Evolutionary conservation across 2,113 vertebrate species (phyloP).

Genomic region (Amphiprion ocellaris): DNA sequence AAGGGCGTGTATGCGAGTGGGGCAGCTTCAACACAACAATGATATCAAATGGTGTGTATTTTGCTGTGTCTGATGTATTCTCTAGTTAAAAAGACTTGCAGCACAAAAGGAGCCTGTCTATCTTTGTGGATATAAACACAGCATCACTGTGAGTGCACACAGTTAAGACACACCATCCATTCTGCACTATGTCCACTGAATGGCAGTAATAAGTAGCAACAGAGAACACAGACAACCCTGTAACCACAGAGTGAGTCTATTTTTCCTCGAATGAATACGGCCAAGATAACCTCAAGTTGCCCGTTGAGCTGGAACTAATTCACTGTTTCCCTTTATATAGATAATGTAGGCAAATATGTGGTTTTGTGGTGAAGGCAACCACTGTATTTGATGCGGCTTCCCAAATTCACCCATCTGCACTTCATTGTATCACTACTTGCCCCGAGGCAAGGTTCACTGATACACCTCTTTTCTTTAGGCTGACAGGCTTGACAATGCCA

Average conservation of each 20-base stretch:
- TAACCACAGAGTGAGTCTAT: constrained; percentile 27
- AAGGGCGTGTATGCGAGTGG: background rate
- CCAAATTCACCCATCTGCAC: constrained; percentile 51
- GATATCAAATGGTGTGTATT: constrained; percentile 16
- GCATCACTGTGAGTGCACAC: constrained; percentile 19
- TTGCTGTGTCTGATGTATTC: constrained; percentile 6
- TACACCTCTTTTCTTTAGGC: constrained; percentile 58
- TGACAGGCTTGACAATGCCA: constrained; percentile 66
- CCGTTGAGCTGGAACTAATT: constrained; percentile 21
- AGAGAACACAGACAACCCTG: constrained; percentile 24
- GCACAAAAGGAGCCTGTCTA: constrained; percentile 59
- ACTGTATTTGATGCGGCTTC: constrained; percentile 37
- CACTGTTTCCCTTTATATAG: constrained; percentile 32
- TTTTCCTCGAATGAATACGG: constrained; percentile 31
- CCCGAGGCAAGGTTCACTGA: constrained; percentile 60
- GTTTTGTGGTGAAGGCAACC: constrained; percentile 62
- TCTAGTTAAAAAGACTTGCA: constrained; percentile 6
- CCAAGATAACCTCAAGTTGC: constrained; percentile 25
- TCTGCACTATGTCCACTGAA: constrained; percentile 14
- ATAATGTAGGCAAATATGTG: constrained; percentile 56
- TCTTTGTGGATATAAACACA: constrained; percentile 35
- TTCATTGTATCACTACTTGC: constrained; percentile 29
- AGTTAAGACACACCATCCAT: constrained; percentile 23
- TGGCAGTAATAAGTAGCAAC: constrained; percentile 21
- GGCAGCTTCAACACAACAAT: constrained; percentile 5